Evolutionary conservation across 2,888 invertebrate genomes (phyloP).

Genomic region (Drosophila incognita): DNA sequence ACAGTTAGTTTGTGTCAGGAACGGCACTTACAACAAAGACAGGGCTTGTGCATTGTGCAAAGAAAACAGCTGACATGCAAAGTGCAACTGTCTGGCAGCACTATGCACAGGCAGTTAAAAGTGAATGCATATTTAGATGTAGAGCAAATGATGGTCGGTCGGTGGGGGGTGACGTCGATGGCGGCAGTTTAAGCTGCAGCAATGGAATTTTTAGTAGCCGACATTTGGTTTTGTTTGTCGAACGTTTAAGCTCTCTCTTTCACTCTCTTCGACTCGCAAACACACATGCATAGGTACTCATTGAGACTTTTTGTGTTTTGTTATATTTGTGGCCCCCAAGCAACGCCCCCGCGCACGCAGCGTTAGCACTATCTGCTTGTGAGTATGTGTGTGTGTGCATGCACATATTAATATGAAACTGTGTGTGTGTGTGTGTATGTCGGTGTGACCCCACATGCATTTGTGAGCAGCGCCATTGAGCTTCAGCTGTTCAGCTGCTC

Average conservation of each 20-base stretch:
- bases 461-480: conserved; percentile 44
- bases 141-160: conserved; percentile 4
- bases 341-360: conserved; percentile 57
- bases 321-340: conserved; percentile 62
- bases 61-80: conserved; percentile 50
- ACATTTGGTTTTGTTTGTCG: conserved; percentile 56
- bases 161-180: background rate
- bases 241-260: conserved; percentile 30
- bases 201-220: conserved; percentile 56
- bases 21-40: conserved; percentile 26
- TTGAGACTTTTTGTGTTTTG: conserved; percentile 59
- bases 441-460: conserved; percentile 58
- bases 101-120: conserved; percentile 54
- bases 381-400: conserved; percentile 8
- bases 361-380: conserved; percentile 18
- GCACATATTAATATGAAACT: background rate
- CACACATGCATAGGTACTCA: conserved; percentile 38
- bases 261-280: conserved; percentile 12
- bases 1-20: conserved; percentile 23
- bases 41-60: conserved; percentile 8
- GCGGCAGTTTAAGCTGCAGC: conserved; percentile 22
- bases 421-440: conserved; percentile 18
- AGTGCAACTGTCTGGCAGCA: conserved; percentile 65
- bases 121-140: conserved; percentile 59
- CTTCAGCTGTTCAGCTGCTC: conserved; percentile 58